Evolutionary conservation across 2,888 invertebrate genomes (phyloP), one percentile per base, ranked within the genome.

Genomic region (Argyra leucocephala): DNA sequence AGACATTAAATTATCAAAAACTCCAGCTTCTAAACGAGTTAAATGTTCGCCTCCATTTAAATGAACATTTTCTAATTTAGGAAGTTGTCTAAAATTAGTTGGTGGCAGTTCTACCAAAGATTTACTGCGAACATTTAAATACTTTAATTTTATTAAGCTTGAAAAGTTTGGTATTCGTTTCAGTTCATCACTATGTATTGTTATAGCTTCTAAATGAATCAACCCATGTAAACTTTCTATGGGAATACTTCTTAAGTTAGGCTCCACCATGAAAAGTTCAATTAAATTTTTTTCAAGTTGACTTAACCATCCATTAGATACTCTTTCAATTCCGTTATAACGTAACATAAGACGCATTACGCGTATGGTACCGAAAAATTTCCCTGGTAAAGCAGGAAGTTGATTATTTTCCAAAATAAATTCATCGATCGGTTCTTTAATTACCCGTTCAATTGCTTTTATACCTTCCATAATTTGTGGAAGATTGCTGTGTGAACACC

Each of bases 401-500:
- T 89, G 89, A 76, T 93, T 93, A 74, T 91, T 92, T 80, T 93
- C 93, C 71, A 93, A 83, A 69, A 93, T 93, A 64, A 93, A 76
- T 76, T 93, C 93, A 77, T 93, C 93, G 71, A 93, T 87, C 6
- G 90, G 87, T 64, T 84, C 84, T 68, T 82, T 83, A 63, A 91
- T 81, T 67, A 83, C 83, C 63, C 86, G 84, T 63, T 78, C 79
- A 48, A 90, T 82, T 59, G 87, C 84, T 72, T 88, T 86, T 12
- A 92, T 78, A 10, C 90, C 91, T 73, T 86, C 88, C 69, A 88
- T 78, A 21, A 92, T 89, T 75, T 87, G 87, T 6, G 88, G 85
- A 66, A 93, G 80, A 74, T 92, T 92, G 81, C 92, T 91, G 82
- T 93, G 92, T n/a, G 93, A 92, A 76, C 93, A 93, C 93, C 93